These are phyloP conservation scores for Spinus pinus DNA, from an alignment of 2,797 vertebrate species.

Conservation along the genomic window DNA sequence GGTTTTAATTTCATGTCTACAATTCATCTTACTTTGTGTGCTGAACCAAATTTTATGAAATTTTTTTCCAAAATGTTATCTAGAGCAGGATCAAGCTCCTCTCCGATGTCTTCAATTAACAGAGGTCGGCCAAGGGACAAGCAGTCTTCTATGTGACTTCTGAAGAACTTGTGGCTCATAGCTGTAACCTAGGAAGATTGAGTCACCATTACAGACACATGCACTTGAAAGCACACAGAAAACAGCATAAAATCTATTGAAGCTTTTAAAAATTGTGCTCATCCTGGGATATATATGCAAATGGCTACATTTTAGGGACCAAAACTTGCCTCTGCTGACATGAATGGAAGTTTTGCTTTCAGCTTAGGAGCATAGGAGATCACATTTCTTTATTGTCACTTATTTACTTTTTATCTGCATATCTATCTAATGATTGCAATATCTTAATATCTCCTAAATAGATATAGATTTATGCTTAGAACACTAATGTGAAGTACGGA, in stretches of 20 bases:
- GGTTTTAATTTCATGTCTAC: neutral
- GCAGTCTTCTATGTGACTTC: conserved; percentile 81
- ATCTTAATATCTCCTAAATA: neutral
- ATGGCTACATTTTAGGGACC: neutral
- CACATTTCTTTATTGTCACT: neutral
- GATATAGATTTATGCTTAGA: neutral
- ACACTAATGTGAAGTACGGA: neutral
- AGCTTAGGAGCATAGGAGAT: neutral
- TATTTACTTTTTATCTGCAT: neutral
- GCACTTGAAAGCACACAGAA: neutral
- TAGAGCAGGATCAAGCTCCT: conserved; percentile 84
- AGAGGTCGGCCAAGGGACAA: conserved; percentile 83
- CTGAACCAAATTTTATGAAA: conserved; percentile 85
- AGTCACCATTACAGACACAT: neutral
- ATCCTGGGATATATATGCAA: neutral
- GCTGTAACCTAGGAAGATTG: conserved; percentile 77
- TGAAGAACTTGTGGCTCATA: conserved; percentile 86
- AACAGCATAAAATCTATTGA: neutral
- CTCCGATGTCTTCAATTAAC: conserved; percentile 84
- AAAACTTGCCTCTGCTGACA: neutral
- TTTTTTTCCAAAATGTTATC: conserved; percentile 89
- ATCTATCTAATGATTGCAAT: neutral
- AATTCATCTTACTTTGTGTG: conserved; percentile 75
- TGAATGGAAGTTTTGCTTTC: neutral
- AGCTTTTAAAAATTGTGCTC: neutral